Conservation (phyloP, 2,113 vertebrate species). For the Hyaena hyaena region DNA sequence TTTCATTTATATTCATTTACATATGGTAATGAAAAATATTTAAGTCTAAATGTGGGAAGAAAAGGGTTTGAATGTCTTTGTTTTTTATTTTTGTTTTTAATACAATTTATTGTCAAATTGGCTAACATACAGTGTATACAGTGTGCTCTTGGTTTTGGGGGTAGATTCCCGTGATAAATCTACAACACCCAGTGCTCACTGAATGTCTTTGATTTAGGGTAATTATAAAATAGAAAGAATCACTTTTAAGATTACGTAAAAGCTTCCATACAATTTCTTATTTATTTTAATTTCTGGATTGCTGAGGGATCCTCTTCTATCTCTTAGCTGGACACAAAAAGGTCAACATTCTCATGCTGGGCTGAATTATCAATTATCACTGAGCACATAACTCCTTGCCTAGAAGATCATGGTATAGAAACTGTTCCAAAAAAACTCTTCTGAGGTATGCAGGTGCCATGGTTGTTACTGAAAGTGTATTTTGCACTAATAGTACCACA, state of each 20-base stretch:
- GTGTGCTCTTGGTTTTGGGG: too few species aligned
- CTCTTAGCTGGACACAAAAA: background rate
- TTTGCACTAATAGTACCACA: background rate
- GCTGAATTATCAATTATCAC: background rate
- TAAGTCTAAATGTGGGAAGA: constrained; percentile 18
- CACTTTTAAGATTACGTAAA: background rate
- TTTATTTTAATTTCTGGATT: constrained; percentile 44
- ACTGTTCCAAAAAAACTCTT: constrained; percentile 24
- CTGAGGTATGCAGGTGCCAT: background rate
- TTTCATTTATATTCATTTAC: background rate
- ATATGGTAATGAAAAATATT: background rate
- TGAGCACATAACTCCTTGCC: background rate
- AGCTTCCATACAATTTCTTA: background rate
- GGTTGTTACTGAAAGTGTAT: background rate
- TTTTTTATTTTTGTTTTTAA: background rate
- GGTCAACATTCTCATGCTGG: background rate
- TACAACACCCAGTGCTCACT: background rate
- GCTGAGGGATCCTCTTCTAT: background rate
- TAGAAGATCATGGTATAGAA: constrained; percentile 1
- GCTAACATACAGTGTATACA: too few species aligned
- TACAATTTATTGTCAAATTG: too few species aligned
- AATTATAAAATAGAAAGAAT: background rate
- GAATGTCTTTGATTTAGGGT: constrained; percentile 25
- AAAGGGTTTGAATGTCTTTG: background rate
- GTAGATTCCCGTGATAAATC: too few species aligned